A percentile compares a stretch with the other conserved stretches of the same genome.
Evolutionary conservation across 53 echinoderm and acorn worm genomes (phyloP).

Genomic region (Paracentrotus lividus): DNA sequence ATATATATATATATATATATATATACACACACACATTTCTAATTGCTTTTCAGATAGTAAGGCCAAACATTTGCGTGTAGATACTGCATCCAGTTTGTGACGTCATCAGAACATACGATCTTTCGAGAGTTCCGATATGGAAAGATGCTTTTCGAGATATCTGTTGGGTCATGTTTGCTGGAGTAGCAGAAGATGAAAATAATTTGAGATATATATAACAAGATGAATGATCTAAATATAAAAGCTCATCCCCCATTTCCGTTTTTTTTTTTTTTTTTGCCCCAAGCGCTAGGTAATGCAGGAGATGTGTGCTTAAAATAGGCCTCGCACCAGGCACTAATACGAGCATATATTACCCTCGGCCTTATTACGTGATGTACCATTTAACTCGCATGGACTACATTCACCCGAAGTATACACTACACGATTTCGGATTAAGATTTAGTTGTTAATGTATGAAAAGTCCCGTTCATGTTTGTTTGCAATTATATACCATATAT

Average conservation of each 20-base stretch:
- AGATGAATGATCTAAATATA: constrained; percentile 61
- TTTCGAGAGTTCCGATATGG: background rate
- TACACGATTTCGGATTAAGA: background rate
- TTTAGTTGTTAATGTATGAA: too few species aligned
- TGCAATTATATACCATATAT: too few species aligned
- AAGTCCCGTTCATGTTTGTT: too few species aligned
- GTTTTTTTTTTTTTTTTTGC: background rate
- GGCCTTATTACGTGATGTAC: constrained; percentile 22
- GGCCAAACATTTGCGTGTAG: background rate
- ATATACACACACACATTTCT: too few species aligned
- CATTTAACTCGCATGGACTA: constrained; percentile 15
- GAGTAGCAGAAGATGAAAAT: constrained; percentile 39
- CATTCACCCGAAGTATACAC: background rate
- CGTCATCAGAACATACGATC: constrained; percentile 15
- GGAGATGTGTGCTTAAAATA: constrained; percentile 18
- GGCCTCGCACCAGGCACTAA: background rate
- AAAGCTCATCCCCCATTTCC: background rate
- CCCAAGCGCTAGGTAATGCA: background rate
- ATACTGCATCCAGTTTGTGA: background rate
- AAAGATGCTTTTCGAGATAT: background rate
- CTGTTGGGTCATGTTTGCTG: constrained; percentile 7
- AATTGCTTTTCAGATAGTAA: constrained; percentile 23
- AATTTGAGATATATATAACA: constrained; percentile 26
- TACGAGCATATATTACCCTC: constrained; percentile 11
- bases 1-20: too few species aligned